Evolutionary conservation across 2,113 vertebrate genomes (phyloP), one percentile per base, ranked within the genome.

Genomic region (Misgurnus mizolepis): DNA sequence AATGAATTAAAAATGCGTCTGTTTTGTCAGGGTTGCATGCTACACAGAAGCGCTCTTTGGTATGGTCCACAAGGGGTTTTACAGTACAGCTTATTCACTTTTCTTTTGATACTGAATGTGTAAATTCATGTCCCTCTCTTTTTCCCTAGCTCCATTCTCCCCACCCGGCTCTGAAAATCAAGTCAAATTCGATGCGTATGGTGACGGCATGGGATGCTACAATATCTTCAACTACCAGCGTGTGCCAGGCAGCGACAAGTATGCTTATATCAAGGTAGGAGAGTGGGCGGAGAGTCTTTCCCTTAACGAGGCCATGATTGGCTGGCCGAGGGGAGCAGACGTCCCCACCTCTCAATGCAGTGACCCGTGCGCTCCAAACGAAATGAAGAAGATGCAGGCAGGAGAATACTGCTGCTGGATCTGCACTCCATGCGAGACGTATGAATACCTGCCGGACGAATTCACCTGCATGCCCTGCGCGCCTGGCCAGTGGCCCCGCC

Each of bases 321-420:
- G 94, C 75, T 99, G 98, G 98, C 96, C 98, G 58, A 93, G 89
- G 84, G 94, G 90, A 84, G 94, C 87, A 55, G 89, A 88, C 4
- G 78, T 95, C 56, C 98, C 98, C 67, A 94, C 92, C 6, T 99
- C 98, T 0, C 98, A 99, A 84, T 99, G 98, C 91, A 99, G 98
- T 0, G 97, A 99, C 80, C 98, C 98, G 4, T 99, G 98, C 1
- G 96, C 96, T 73, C 95, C 92, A 61, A 98, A 99, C 0, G 97
- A 99, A 90, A 98, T 98, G 97, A 99, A 99, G 92, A 99, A 97
- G 82, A 99, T 98, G 96, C 98, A 99, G 70, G 97, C 97, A 40
- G 98, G 97, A 65, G 98, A 99, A 4, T 97, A 98, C 86, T 99
- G 98, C 90, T 99, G 98, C 87, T 99, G 98, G 98, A 98, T 99